A percentile compares a stretch with the other conserved stretches of the same genome.
These are phyloP conservation scores for Drosophila watanabei DNA, from an alignment of 1,140 invertebrate species.

Conservation along the genomic window DNA sequence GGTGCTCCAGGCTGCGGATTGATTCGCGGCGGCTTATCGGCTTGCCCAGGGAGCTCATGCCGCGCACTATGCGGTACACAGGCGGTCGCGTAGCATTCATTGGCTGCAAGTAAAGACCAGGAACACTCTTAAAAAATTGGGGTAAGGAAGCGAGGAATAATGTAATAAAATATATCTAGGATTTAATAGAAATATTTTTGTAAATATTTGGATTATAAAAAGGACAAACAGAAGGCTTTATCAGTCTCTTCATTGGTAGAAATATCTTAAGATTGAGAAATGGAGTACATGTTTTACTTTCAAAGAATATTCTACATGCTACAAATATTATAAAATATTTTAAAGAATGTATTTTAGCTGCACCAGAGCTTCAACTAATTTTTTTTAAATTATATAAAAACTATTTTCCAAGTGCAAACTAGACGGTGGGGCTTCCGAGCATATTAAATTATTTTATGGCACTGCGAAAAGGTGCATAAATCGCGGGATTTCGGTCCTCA, in stretches of 20 bases:
- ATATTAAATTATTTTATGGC: slow-evolving; percentile 79
- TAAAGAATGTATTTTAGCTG: background rate
- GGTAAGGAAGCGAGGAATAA: background rate
- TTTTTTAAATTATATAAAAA: no score
- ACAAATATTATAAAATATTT: background rate
- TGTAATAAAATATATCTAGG: background rate
- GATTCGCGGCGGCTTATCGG: slow-evolving; percentile 84
- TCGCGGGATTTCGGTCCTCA: slow-evolving; percentile 28
- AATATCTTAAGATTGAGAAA: no score
- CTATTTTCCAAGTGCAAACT: slow-evolving; percentile 12
- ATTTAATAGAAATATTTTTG: background rate
- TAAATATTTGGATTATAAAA: background rate
- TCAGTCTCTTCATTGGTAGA: background rate
- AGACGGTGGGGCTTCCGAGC: slow-evolving; percentile 11
- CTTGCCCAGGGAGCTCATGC: slow-evolving; percentile 85
- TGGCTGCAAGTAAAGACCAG: slow-evolving; percentile 35
- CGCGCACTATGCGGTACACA: slow-evolving; percentile 82
- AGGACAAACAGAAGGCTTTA: background rate
- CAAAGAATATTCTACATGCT: background rate
- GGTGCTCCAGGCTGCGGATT: slow-evolving; percentile 66
- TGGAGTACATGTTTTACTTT: background rate
- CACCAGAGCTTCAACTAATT: background rate
- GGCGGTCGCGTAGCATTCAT: slow-evolving; percentile 67
- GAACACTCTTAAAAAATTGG: slow-evolving; percentile 8
- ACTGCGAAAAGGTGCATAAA: slow-evolving; percentile 63